phyloP scores from a whole-genome alignment of 2,113 vertebrate genomes.

The Crotalus helleri region DNA sequence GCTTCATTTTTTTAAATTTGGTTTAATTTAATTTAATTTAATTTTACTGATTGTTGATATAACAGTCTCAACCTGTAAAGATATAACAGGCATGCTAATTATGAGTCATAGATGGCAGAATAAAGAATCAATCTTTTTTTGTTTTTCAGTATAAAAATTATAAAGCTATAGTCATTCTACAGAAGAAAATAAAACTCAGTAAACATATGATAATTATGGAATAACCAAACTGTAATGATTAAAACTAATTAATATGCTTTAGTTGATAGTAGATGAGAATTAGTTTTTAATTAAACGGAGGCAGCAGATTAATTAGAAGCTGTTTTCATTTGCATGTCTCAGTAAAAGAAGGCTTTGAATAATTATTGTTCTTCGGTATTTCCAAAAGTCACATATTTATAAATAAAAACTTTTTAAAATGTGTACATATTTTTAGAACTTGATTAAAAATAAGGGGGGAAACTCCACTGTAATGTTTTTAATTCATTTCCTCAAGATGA shows the following conservation, averaged over 20 bases:
- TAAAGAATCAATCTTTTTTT: neutral
- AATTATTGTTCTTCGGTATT: neutral
- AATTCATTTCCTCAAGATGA: neutral
- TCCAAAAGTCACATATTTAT: neutral
- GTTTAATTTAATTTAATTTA: neutral
- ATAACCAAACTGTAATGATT: neutral
- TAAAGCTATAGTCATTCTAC: neutral
- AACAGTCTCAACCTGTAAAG: neutral
- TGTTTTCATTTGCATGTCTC: neutral
- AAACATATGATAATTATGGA: neutral
- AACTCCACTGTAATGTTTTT: neutral
- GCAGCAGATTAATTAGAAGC: neutral
- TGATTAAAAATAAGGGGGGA: neutral
- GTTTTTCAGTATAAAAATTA: neutral
- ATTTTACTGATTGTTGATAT: conserved; percentile 7
- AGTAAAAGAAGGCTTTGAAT: neutral
- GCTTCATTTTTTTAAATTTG: neutral
- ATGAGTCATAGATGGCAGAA: neutral
- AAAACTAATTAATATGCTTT: neutral
- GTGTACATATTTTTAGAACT: neutral
- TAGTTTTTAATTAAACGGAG: neutral
- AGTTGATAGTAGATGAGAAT: neutral
- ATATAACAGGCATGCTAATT: neutral
- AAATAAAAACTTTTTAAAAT: neutral
- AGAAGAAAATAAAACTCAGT: neutral